Evolutionary conservation across 1,140 invertebrate species (phyloP), one percentile per base, ranked within the genome.

Genomic region (Drosophila ambigua): DNA sequence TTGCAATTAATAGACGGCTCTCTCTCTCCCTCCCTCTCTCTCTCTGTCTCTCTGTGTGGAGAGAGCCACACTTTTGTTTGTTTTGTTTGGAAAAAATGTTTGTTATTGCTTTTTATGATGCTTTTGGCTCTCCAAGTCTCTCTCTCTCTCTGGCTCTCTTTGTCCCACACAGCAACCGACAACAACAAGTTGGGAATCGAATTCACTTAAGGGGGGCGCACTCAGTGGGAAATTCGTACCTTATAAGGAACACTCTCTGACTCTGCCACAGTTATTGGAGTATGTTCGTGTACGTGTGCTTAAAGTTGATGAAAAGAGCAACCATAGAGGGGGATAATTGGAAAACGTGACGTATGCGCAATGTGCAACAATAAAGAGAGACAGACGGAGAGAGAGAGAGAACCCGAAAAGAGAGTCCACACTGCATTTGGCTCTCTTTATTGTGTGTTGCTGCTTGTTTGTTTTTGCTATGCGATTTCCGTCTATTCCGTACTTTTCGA

Each of bases 301-400:
- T 7, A 6, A 2, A 28, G 31, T 13, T 4, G 11, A 39, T 13
- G 35, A 13, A 11, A 39, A 39, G 35, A 39, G 35, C 35, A 39
- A 13, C 35, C 26, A 39, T 0, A 39, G 11, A 13, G 4, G 4
- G 4, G 13, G 35, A 39, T 11, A 5, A 39, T 5, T 4, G 11
- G 4, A 39, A 39, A 81, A 81, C 79, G 54, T 81, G 78, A 77
- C 78, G 78, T 81, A 81, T 81, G 67, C 72, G 67, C 54, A 77
- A 81, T 76, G 51, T 73, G 51, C 39, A 55, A 39, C 26, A 28
- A 31, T 11, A 13, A 8, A 24, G n/a, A 41, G 24, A 39, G 23
- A 15, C 6, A 39, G 35, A 54, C 9, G 23, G 11, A 50, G 9
- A 16, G 13, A 28, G 20, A 23, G n/a, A 2, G 35, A 24, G 6